phyloP scores from a whole-genome alignment of 2,888 invertebrate species.

The Strigamia crassipes region DNA sequence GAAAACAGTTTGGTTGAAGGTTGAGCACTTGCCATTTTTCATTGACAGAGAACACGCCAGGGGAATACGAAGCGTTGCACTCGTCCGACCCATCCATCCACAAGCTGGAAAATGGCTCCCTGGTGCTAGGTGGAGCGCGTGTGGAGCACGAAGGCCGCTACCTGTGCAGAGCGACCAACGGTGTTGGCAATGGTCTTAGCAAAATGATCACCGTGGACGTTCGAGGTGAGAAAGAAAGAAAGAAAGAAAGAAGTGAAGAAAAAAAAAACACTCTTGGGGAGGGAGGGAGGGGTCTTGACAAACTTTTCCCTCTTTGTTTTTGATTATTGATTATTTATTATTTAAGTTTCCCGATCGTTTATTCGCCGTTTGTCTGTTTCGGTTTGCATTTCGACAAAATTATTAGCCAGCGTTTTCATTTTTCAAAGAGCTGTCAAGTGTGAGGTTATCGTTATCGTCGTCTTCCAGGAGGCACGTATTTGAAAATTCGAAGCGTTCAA shows the following conservation, averaged over 20 bases:
- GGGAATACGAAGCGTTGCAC: slow-evolving; percentile 44
- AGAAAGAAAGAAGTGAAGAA: no score
- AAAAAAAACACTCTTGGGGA: no score
- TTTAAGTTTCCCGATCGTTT: no score
- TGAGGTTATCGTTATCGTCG: neutral
- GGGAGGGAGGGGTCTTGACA: no score
- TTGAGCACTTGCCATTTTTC: neutral
- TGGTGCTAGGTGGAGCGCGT: slow-evolving; percentile 29
- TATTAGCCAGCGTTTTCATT: neutral
- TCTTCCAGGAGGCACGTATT: neutral
- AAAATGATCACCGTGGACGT: slow-evolving; percentile 44
- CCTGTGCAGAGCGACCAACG: slow-evolving; percentile 45
- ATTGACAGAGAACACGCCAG: slow-evolving; percentile 42
- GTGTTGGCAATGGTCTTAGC: slow-evolving; percentile 47
- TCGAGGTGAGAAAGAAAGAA: slow-evolving; percentile 19
- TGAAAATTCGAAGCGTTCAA: neutral
- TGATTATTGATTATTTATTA: no score
- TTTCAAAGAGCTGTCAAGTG: neutral
- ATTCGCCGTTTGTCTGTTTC: no score
- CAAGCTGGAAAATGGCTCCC: slow-evolving; percentile 44
- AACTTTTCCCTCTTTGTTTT: no score
- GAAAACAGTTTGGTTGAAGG: neutral
- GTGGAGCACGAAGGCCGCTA: slow-evolving; percentile 46
- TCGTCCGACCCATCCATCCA: slow-evolving; percentile 40
- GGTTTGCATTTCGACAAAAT: no score